Base-by-base conservation (phyloP, 1,140 invertebrate species). In the Battus philenor region DNA sequence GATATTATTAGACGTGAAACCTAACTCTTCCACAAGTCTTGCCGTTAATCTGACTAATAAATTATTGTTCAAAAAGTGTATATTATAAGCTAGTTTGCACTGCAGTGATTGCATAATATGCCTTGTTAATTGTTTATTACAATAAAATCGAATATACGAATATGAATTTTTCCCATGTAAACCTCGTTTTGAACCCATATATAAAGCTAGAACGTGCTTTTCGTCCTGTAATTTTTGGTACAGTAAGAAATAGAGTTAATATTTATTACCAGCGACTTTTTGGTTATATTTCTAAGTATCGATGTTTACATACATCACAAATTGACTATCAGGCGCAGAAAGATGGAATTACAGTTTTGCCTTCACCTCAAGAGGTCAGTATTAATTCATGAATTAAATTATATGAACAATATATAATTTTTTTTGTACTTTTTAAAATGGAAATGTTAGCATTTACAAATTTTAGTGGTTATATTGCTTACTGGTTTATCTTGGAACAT, bases 321-420 rank as follows among this genome's bases (percentile, higher is more conserved):
- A 22, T 11, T 18, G 31, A 27, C 34, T 26, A 18, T 39, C 61
- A 72, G 30, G 30, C 64, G 9, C 61, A 72, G 10, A 78, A 78
- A 50, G 68, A 81, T 60, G 56, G 52, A 31, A 43, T 62, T 18
- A 63, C 68, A 13, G 50, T 74, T 8, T 47, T 79, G 15, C 70
- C 65, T 20, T 73, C 78, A 15, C 75, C 78, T 9, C 71, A 82
- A 66, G 75, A 79, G 59, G 75, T 82, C 67, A 67, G 71, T 69
- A 39, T 43, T 44, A 15, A 29, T 17, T 30, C n/a, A n/a, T n/a
- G n/a, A n/a, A n/a, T n/a, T n/a, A n/a, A n/a, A n/a, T n/a, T n/a
- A n/a, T n/a, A n/a, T n/a, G n/a, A n/a, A n/a, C n/a, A n/a, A n/a
- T n/a, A n/a, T n/a, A n/a, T n/a, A n/a, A n/a, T n/a, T n/a, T n/a